These are phyloP conservation scores for Agelas oroides DNA, from an alignment of 37 sponge, comb jelly and placozoan species.

Conservation along the genomic window DNA sequence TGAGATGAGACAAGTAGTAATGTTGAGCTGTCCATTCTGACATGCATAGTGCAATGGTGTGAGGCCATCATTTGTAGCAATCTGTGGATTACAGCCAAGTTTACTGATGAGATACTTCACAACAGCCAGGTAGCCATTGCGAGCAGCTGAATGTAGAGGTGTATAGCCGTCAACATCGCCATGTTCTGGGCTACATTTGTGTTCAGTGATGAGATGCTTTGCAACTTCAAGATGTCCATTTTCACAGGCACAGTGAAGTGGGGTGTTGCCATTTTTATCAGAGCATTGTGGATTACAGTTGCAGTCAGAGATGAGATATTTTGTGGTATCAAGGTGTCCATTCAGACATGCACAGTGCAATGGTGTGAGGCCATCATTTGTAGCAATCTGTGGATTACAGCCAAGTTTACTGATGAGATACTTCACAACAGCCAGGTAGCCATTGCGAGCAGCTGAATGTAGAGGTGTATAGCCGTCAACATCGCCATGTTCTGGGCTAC, in stretches of 20 bases:
- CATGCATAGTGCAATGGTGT: background rate
- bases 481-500: no score
- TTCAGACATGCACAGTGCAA: background rate
- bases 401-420: background rate
- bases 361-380: no score
- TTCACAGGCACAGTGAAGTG: no score
- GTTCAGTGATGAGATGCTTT: no score
- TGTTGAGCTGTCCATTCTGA: background rate
- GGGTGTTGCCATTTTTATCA: no score
- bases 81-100: no score
- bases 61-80: background rate
- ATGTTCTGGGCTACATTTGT: background rate
- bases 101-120: no score
- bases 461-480: conserved; percentile 1
- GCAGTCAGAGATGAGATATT: no score
- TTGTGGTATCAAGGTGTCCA: conserved; percentile 5
- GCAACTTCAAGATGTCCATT: background rate
- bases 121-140: background rate
- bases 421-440: background rate
- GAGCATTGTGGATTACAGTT: no score
- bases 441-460: conserved; percentile 3
- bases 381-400: background rate
- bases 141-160: background rate
- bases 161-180: no score
- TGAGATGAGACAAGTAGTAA: background rate